Evolutionary conservation across 2,888 invertebrate genomes (phyloP).

Genomic region (Cartodere bifasciata): DNA sequence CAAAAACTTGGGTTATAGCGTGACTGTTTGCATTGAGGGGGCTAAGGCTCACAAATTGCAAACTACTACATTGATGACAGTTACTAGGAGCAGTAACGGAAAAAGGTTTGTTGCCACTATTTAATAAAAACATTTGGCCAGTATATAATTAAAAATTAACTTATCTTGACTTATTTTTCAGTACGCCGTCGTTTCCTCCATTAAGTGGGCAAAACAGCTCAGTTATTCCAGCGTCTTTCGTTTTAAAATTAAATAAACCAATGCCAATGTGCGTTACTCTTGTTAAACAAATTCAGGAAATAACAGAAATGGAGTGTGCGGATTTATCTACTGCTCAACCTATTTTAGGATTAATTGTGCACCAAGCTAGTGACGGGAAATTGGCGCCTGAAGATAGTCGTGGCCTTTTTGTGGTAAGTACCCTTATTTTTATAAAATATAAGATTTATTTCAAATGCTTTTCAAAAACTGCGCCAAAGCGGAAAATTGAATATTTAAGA

Average conservation of each 20-base stretch:
- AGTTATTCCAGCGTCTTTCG: conserved; percentile 83
- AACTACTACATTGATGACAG: conserved; percentile 54
- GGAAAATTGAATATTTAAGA: not conserved
- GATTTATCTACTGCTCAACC: conserved; percentile 46
- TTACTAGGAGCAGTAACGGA: conserved; percentile 55
- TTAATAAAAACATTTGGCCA: not conserved
- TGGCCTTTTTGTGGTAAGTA: conserved; percentile 73
- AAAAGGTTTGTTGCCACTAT: conserved; percentile 47
- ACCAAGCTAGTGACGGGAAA: conserved; percentile 62
- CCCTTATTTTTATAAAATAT: too few relatives aligned
- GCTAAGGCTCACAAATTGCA: conserved; percentile 77
- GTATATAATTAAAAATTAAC: not conserved
- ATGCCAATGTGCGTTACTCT: conserved; percentile 74
- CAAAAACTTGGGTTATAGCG: conserved; percentile 69
- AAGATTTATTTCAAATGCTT: too few relatives aligned
- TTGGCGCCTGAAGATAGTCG: conserved; percentile 58
- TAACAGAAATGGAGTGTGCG: conserved; percentile 45
- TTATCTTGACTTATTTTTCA: conserved; percentile 36
- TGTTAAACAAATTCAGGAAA: conserved; percentile 50
- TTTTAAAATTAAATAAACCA: conserved; percentile 64
- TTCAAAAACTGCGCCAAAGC: not conserved
- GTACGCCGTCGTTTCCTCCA: conserved; percentile 67
- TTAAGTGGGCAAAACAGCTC: conserved; percentile 76
- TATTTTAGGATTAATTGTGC: conserved; percentile 65
- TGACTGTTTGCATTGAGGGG: conserved; percentile 82